Conservation (phyloP, 2,888 invertebrate species). For the Thereva nobilitata region DNA sequence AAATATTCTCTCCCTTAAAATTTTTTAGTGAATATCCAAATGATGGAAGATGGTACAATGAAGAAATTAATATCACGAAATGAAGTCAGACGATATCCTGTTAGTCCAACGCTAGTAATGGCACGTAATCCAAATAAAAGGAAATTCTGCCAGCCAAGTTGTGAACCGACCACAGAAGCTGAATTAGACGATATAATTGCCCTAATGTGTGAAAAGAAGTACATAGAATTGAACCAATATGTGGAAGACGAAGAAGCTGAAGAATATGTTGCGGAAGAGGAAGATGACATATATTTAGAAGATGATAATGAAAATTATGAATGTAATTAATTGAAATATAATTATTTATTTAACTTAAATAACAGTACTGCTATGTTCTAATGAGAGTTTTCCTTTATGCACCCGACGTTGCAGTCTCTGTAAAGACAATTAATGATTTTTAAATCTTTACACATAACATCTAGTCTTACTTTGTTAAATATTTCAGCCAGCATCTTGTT, state of each 20-base stretch:
- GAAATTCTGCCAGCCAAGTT: constrained; percentile 10
- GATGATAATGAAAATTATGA: background rate
- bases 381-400: constrained; percentile 51
- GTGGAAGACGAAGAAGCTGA: background rate
- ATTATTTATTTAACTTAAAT: constrained; percentile 45
- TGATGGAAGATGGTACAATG: constrained; percentile 23
- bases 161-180: background rate
- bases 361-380: constrained; percentile 54
- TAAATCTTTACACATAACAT: background rate
- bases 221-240: background rate
- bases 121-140: background rate
- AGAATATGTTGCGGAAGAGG: background rate
- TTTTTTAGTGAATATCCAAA: constrained; percentile 31
- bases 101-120: background rate
- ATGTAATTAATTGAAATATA: background rate
- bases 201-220: background rate
- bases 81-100: constrained; percentile 22
- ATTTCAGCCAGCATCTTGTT: constrained; percentile 76
- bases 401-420: constrained; percentile 56
- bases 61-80: constrained; percentile 16
- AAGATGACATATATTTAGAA: background rate
- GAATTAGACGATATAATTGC: background rate
- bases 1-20: constrained; percentile 4
- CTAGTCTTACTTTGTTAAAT: constrained; percentile 69
- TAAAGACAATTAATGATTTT: constrained; percentile 20